Base-by-base conservation (phyloP, 2,113 vertebrate species). In the Scomber colias region DNA sequence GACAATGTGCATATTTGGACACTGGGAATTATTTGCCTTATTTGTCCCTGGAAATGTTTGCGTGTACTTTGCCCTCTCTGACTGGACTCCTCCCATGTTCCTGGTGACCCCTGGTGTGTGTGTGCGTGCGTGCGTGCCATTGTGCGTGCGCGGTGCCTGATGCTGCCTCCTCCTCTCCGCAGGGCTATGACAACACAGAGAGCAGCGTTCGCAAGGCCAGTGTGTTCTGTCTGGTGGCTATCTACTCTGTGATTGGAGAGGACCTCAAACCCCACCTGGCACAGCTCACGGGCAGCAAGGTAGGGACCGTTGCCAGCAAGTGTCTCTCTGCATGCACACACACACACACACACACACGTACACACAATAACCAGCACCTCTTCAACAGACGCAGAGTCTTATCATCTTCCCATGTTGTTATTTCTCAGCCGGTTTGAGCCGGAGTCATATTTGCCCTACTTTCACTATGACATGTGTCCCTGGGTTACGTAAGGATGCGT, bases 131-230 rank as follows among this genome's bases (percentile, higher is more conserved):
- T 82, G 87, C 77, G 10, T n/a, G 60, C 0, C 3, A 2, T 4
- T 40, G 24, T 15, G 59, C 17, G 30, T 5, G 15, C 1, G 35
- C 4, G 9, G 19, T 63, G 53, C 19, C 44, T 81, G 48, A 77
- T 75, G 78, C 76, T 71, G 24, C 44, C 59, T 61, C n/a, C 4
- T 79, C n/a, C n/a, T 86, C 71, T 54, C 55, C 46, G 56, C 74
- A 99, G 98, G 98, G 98, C 82, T 99, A 99, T 14, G 98, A 99
- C 89, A 99, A 99, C 91, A 97, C 98, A 0, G 98, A 99, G 93
- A 99, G 98, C 94, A 99, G 98, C 3, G 98, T 99, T 84, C 96
- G 98, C 56, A 99, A 99, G 95, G 97, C 98, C 92, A 99, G 98
- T 2, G 98, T 99, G 21, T 99, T 99, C 94, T 99, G 98, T 88